Evolutionary conservation across 2,888 invertebrate genomes (phyloP).

Genomic region (Tromatobia lineatoria): DNA sequence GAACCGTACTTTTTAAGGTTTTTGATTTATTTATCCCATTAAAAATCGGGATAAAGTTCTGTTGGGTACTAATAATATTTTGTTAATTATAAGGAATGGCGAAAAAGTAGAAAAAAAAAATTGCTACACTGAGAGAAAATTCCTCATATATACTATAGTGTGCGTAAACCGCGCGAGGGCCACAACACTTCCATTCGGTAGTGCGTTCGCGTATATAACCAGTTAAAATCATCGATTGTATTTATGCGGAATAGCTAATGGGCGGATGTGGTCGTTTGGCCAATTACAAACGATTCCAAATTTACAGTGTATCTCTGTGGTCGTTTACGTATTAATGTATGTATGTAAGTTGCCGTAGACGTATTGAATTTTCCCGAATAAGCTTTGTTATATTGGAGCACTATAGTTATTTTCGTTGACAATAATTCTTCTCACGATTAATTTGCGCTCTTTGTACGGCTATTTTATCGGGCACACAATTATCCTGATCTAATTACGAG

Average conservation of each 20-base stretch:
- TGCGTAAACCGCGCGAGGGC: neutral
- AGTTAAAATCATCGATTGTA: constrained; percentile 70
- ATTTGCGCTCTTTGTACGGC: neutral
- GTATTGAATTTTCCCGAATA: constrained; percentile 12
- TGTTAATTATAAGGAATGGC: too few relatives aligned
- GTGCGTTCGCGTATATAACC: constrained; percentile 8
- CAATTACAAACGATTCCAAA: constrained; percentile 60
- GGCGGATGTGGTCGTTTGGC: constrained; percentile 59
- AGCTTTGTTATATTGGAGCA: neutral
- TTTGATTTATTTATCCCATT: too few relatives aligned
- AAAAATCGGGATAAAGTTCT: too few relatives aligned
- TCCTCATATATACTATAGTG: neutral
- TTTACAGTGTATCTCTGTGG: constrained; percentile 16
- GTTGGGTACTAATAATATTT: too few relatives aligned
- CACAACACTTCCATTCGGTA: neutral
- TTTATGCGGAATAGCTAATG: constrained; percentile 71
- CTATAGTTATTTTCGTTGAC: neutral
- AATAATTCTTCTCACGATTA: constrained; percentile 9
- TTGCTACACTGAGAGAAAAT: neutral
- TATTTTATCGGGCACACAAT: neutral
- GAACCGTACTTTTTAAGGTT: too few relatives aligned
- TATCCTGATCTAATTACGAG: neutral
- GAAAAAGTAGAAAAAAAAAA: too few relatives aligned
- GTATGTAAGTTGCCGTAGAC: neutral
- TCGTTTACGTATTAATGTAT: neutral